phyloP scores from a whole-genome alignment of 2,888 invertebrate genomes.

The Chrysina gloriosa region DNA sequence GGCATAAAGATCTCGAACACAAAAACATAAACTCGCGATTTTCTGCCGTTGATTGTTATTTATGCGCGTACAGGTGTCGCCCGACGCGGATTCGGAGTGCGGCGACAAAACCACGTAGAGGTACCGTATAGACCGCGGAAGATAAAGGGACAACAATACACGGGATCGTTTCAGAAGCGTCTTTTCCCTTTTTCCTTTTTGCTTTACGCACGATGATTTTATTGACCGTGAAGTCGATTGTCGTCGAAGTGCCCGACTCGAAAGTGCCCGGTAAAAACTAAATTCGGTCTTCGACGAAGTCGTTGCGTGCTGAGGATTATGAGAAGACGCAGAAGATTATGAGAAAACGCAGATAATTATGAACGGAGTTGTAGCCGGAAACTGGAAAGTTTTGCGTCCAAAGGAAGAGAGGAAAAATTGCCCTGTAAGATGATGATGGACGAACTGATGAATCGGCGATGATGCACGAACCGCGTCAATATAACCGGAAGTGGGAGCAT shows the following conservation, averaged over 20 bases:
- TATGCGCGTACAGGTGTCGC: slow-evolving; percentile 12
- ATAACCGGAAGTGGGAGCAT: too few species aligned
- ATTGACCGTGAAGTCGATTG: neutral
- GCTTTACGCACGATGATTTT: neutral
- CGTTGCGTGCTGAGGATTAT: neutral
- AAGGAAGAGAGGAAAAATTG: too few species aligned
- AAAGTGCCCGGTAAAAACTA: too few species aligned
- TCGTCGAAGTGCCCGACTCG: neutral
- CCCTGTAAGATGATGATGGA: too few species aligned
- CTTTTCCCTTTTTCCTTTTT: neutral
- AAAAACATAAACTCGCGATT: slow-evolving; percentile 7
- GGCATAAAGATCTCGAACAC: neutral
- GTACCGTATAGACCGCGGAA: neutral
- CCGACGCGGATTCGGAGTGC: neutral
- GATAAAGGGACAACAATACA: neutral
- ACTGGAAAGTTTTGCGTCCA: too few species aligned
- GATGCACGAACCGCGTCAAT: too few species aligned
- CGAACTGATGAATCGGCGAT: too few species aligned
- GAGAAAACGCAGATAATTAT: too few species aligned
- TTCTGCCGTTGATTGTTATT: slow-evolving; percentile 25
- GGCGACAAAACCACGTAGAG: neutral
- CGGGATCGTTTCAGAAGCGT: neutral
- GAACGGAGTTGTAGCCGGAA: too few species aligned
- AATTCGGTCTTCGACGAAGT: too few species aligned
- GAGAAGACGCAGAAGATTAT: neutral